Conservation (phyloP, 2,888 invertebrate species). For the Tuta absoluta region DNA sequence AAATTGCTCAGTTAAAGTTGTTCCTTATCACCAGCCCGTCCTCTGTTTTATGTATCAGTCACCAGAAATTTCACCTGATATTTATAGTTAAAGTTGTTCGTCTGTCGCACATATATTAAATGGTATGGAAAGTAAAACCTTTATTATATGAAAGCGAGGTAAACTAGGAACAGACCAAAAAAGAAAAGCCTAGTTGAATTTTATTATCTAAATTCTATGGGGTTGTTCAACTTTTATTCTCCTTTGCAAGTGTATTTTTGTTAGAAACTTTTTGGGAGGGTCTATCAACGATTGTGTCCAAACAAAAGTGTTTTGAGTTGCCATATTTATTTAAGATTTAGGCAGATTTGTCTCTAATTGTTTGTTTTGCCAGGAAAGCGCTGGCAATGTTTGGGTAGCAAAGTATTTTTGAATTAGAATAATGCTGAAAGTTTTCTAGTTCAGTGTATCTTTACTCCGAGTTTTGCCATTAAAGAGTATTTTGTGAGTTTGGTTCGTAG, state of each 20-base stretch:
- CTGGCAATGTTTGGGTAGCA: constrained; percentile 50
- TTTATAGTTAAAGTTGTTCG: too few relatives aligned
- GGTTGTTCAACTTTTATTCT: constrained; percentile 11
- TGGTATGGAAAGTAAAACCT: background rate
- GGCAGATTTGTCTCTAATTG: constrained; percentile 50
- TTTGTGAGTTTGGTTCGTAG: background rate
- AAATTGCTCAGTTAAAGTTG: too few relatives aligned
- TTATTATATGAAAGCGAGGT: background rate
- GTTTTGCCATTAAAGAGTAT: background rate
- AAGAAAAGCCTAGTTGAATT: background rate
- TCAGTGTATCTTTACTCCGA: constrained; percentile 14
- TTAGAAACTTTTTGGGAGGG: constrained; percentile 31
- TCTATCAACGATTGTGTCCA: constrained; percentile 27
- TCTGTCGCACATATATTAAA: background rate
- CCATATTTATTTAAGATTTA: constrained; percentile 47
- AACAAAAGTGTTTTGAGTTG: constrained; percentile 33
- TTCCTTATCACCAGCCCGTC: too few relatives aligned
- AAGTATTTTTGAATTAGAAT: constrained; percentile 53
- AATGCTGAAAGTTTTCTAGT: constrained; percentile 32
- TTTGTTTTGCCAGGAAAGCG: constrained; percentile 52
- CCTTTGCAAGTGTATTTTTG: constrained; percentile 29
- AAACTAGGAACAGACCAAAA: background rate
- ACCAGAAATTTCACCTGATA: too few relatives aligned
- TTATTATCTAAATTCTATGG: constrained; percentile 15
- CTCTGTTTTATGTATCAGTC: too few relatives aligned